These are phyloP conservation scores for Morelia viridis DNA, from an alignment of 2,797 vertebrate species.

Conservation along the genomic window DNA sequence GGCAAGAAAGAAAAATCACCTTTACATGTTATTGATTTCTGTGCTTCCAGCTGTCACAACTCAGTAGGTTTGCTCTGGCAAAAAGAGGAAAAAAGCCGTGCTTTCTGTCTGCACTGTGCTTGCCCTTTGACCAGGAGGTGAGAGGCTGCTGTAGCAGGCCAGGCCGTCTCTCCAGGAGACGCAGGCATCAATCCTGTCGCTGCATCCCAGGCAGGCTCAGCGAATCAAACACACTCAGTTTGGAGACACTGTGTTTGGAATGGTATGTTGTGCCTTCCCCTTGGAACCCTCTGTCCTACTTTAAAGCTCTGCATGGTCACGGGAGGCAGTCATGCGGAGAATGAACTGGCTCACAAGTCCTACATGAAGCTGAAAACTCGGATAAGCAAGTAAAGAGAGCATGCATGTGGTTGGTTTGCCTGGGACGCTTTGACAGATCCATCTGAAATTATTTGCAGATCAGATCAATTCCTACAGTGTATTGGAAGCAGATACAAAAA, in stretches of 20 bases:
- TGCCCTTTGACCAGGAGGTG: constrained; percentile 19
- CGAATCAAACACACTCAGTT: not conserved
- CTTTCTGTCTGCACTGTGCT: constrained; percentile 16
- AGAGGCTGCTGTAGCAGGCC: constrained; percentile 39
- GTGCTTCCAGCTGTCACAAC: constrained; percentile 51
- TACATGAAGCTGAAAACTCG: too few species aligned
- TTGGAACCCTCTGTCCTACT: not conserved
- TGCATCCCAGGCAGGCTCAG: not conserved
- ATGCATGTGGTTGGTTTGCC: not conserved
- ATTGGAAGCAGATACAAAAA: not conserved
- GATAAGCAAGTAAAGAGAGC: not conserved
- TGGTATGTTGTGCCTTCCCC: not conserved
- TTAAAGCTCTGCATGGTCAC: constrained; percentile 13
- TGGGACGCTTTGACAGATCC: not conserved
- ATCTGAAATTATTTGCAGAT: not conserved
- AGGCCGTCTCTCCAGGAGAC: constrained; percentile 30
- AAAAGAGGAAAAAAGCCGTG: constrained; percentile 46
- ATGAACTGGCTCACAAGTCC: not conserved
- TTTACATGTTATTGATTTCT: constrained; percentile 47
- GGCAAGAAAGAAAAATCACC: constrained; percentile 38
- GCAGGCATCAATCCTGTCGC: not conserved
- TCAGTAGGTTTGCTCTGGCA: constrained; percentile 49
- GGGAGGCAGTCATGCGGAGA: constrained; percentile 32
- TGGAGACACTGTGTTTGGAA: not conserved
- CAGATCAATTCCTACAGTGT: not conserved